Evolutionary conservation across 2,113 vertebrate genomes (phyloP).

Genomic region (Ellobius talpinus): DNA sequence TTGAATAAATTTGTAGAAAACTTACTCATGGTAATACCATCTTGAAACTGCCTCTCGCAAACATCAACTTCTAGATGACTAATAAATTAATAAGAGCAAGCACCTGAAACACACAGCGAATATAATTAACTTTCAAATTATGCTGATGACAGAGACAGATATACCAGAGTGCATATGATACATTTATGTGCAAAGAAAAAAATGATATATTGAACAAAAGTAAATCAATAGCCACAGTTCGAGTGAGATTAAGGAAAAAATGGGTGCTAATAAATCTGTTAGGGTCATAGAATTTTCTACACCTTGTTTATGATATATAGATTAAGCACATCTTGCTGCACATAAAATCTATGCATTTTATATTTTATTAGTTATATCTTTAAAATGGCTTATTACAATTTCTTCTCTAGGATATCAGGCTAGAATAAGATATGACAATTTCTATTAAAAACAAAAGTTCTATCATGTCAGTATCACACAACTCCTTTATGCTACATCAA

Average conservation of each 20-base stretch:
- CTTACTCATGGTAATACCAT: not conserved
- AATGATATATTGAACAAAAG: not conserved
- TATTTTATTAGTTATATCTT: not conserved
- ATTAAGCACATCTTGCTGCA: not conserved
- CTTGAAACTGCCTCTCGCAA: not conserved
- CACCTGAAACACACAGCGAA: not conserved
- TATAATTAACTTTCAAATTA: conserved; percentile 40
- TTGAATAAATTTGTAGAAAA: not conserved
- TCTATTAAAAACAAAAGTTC: not conserved
- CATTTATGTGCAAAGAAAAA: conserved; percentile 41
- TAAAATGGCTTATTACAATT: conserved; percentile 4
- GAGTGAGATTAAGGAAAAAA: not conserved
- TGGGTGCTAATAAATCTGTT: not conserved
- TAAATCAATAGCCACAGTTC: not conserved
- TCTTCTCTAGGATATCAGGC: not conserved
- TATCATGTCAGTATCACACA: not conserved
- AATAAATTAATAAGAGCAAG: not conserved
- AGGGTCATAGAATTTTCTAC: not conserved
- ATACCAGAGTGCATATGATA: not conserved
- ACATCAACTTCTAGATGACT: not conserved
- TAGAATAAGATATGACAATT: not conserved
- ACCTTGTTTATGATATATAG: not conserved
- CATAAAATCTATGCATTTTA: not conserved
- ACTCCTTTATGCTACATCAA: not conserved
- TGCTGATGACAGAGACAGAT: not conserved